Conservation (phyloP, 2,888 invertebrate genomes). For the Perizoma affinitatum region DNA sequence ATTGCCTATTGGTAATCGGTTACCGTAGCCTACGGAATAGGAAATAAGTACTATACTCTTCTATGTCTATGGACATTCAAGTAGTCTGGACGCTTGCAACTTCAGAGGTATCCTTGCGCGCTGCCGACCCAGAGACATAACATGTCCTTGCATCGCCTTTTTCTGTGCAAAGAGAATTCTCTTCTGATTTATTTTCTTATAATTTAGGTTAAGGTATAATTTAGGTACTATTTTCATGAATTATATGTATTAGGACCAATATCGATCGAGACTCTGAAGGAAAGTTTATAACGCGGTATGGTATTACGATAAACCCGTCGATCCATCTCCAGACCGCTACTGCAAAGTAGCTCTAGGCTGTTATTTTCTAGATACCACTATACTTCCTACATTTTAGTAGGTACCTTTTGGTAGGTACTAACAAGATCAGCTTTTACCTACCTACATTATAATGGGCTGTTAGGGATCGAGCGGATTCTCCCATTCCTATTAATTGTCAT, state of each 20-base stretch:
- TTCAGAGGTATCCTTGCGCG: no score
- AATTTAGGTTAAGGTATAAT: no score
- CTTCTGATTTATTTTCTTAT: no score
- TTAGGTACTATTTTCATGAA: no score
- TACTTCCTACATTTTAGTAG: conserved; percentile 10
- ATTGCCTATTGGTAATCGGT: no score
- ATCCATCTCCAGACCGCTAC: conserved; percentile 28
- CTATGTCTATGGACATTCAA: no score
- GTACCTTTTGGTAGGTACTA: conserved; percentile 12
- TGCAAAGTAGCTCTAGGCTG: conserved; percentile 28
- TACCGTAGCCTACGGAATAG: not conserved
- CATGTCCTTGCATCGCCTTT: no score
- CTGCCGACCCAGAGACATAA: no score
- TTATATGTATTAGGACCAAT: not conserved
- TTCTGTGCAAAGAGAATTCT: no score
- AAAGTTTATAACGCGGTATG: conserved; percentile 14
- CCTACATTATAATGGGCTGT: no score
- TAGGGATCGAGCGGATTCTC: not conserved
- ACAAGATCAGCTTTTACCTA: not conserved
- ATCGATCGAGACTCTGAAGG: conserved; percentile 1
- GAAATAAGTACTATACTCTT: no score
- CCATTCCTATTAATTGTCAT: not conserved
- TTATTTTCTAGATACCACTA: conserved; percentile 18
- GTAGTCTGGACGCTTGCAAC: no score
- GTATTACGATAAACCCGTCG: conserved; percentile 21